phyloP scores from a whole-genome alignment of 2,113 vertebrate species.

The Euleptes europaea region DNA sequence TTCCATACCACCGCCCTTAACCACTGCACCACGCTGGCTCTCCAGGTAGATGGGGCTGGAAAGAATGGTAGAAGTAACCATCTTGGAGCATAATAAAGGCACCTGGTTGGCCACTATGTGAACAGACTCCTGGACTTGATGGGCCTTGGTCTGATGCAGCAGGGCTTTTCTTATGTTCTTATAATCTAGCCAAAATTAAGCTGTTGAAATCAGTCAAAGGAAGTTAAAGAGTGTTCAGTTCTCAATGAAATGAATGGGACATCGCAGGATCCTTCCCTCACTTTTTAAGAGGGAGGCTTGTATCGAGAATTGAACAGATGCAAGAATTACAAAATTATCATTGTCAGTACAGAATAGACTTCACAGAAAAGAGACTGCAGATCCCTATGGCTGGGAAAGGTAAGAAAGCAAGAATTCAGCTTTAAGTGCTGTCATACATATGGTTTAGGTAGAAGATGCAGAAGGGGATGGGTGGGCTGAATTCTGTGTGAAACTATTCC shows the following conservation, averaged over 20 bases:
- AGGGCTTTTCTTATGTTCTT: no score
- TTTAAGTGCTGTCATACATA: background rate
- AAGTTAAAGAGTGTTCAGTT: background rate
- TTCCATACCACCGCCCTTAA: no score
- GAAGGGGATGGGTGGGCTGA: background rate
- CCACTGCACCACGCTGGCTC: no score
- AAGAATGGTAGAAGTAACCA: no score
- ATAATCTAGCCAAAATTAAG: background rate
- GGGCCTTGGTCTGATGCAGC: no score
- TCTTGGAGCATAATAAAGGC: no score
- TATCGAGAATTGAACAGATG: background rate
- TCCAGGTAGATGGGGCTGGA: no score
- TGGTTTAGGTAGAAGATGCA: background rate
- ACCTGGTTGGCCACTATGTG: no score
- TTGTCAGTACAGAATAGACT: background rate
- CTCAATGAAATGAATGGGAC: background rate
- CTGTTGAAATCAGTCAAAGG: background rate
- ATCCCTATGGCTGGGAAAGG: background rate
- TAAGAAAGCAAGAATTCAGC: background rate
- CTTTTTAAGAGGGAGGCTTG: background rate
- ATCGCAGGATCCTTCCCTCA: background rate
- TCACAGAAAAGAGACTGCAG: no score
- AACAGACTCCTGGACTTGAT: no score
- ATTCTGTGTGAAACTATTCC: no score
- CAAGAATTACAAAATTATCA: background rate